A percentile compares a stretch with the other conserved stretches of the same genome.
These are phyloP conservation scores for Triops longicaudatus DNA, from an alignment of 1,140 invertebrate genomes.

Conservation along the genomic window DNA sequence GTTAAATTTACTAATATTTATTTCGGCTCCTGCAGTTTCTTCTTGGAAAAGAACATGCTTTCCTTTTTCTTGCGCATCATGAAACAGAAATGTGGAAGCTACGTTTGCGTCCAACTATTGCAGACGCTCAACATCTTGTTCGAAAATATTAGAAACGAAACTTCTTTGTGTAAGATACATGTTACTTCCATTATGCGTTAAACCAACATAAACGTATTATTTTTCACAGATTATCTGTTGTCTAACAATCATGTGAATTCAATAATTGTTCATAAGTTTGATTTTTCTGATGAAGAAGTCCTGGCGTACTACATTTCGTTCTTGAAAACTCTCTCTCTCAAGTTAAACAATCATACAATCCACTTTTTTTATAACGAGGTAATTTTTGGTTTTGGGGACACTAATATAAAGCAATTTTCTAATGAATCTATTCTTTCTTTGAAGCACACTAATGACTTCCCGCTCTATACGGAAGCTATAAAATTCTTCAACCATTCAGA, in stretches of 20 bases:
- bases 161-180: slow-evolving; percentile 83
- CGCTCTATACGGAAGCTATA: slow-evolving; percentile 96
- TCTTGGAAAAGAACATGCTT: slow-evolving; percentile 98
- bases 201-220: slow-evolving; percentile 29
- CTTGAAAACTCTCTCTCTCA: slow-evolving; percentile 93
- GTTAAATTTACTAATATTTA: slow-evolving; percentile 30
- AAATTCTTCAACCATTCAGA: slow-evolving; percentile 99
- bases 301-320: slow-evolving; percentile 99
- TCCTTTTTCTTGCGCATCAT: slow-evolving; percentile 96
- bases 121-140: slow-evolving; percentile 98
- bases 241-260: slow-evolving; percentile 99
- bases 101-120: slow-evolving; percentile 93
- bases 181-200: slow-evolving; percentile 19
- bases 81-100: slow-evolving; percentile 93
- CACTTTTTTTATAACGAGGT: slow-evolving; percentile 99
- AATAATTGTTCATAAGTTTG: slow-evolving; percentile 99
- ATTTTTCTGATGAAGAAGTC: slow-evolving; percentile 99
- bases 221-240: slow-evolving; percentile 86
- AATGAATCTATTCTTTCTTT: slow-evolving; percentile 38
- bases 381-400: slow-evolving; percentile 37
- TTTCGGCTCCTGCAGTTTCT: slow-evolving; percentile 66
- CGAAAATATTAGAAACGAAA: slow-evolving; percentile 98
- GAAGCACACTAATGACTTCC: slow-evolving; percentile 97
- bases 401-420: slow-evolving; percentile 26
- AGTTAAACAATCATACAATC: slow-evolving; percentile 97